Base-by-base conservation (phyloP, 2,113 vertebrate genomes). In the Oenanthe oenanthe region DNA sequence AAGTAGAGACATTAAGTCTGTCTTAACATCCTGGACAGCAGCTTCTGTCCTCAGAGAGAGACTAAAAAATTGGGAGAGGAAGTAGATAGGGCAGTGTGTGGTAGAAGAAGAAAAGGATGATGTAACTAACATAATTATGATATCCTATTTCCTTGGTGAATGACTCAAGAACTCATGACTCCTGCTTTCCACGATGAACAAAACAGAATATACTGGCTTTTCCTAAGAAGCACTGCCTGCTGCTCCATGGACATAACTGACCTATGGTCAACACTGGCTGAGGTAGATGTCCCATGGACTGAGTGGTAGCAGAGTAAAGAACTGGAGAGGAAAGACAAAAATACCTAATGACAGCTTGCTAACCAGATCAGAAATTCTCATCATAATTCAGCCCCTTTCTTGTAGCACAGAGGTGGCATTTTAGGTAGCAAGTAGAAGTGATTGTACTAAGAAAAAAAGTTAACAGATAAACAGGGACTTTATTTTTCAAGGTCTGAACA, bases 101-200 rank as follows among this genome's bases (percentile, higher is more conserved):
- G 82, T 40, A 72, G 40, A 24, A 76, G 50, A 82, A 89, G 47
- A 85, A 91, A 92, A n/a, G 12, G 17, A 61, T 88, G 43, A 85
- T 65, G 79, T 90, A 92, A 83, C 36, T 76, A 29, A 78, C 50
- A 88, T 85, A 88, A 95, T 93, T 83, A 75, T 34, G 40, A 71
- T 95, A 90, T 92, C 67, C 22, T 5, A 8, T 93, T 88, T 88
- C 89, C 54, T 73, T 88, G 40, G 36, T 66, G 58, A 67, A 53
- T 96, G 83, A 95, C 83, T 95, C 85, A 92, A 79, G 67, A 73
- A 32, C 72, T 20, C 83, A 79, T 92, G 91, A 92, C 45, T 88
- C 0, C 3, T 65, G 63, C 32, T 76, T 79, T 92, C 63, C 67
- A 10, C 1, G 4, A 73, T 38, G 45, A 88, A 56, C 40, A 62